Conservation (phyloP, 2,797 vertebrate species). For the Gephyroberyx darwinii region DNA sequence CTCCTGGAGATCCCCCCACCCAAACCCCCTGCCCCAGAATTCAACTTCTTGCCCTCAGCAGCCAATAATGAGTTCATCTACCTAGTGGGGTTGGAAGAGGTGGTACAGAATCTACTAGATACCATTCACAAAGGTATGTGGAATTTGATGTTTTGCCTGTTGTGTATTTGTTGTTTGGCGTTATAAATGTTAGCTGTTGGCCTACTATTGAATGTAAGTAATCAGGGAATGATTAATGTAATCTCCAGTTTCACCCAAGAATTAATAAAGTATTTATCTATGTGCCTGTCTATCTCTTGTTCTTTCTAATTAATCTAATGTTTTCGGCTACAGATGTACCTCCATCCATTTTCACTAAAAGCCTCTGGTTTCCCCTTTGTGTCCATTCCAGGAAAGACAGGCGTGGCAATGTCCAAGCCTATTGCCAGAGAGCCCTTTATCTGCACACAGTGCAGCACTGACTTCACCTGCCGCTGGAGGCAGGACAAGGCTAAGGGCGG, state of each 20-base stretch:
- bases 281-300: not conserved
- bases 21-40: conserved; percentile 90
- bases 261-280: not conserved
- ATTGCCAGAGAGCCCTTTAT: conserved; percentile 85
- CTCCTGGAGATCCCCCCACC: conserved; percentile 95
- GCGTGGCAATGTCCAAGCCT: conserved; percentile 63
- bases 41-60: conserved; percentile 95
- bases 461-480: conserved; percentile 98
- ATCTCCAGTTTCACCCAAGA: not conserved
- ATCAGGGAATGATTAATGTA: not conserved
- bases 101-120: conserved; percentile 94
- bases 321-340: not conserved
- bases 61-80: conserved; percentile 99
- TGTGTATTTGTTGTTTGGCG: not conserved
- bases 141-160: not conserved
- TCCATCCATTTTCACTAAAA: conserved; percentile 19
- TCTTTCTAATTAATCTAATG: not conserved
- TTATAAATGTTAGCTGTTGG: not conserved
- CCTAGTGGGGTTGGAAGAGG: conserved; percentile 95
- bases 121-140: conserved; percentile 87
- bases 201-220: not conserved
- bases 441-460: conserved; percentile 94
- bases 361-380: conserved; percentile 25
- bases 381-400: conserved; percentile 81
- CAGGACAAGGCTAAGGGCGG: conserved; percentile 88